Conservation (phyloP, 2,888 invertebrate species). For the Chydorus sphaericus region DNA sequence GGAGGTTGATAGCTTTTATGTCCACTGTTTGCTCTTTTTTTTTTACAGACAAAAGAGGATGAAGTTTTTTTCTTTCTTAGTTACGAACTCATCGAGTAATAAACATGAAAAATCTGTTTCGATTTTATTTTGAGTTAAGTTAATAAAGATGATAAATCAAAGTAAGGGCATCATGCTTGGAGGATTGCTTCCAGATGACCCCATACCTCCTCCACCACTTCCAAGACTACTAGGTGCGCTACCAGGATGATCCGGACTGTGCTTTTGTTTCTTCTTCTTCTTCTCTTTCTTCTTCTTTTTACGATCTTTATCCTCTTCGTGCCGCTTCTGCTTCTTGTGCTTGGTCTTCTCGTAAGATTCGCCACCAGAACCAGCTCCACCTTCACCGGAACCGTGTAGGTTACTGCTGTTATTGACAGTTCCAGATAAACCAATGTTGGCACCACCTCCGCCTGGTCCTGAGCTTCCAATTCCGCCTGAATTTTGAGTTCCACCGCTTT, state of each 20-base stretch:
- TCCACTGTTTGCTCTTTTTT: no score
- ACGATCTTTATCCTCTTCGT: constrained; percentile 83
- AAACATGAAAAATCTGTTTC: no score
- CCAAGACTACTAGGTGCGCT: constrained; percentile 22
- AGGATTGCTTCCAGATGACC: neutral
- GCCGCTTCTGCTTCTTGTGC: constrained; percentile 84
- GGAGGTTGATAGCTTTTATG: no score
- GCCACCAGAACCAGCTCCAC: constrained; percentile 26
- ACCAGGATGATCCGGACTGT: constrained; percentile 70
- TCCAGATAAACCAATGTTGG: no score
- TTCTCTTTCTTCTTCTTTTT: constrained; percentile 92
- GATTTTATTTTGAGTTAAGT: no score
- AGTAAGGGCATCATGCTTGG: neutral
- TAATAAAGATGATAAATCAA: neutral
- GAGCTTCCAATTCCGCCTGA: neutral
- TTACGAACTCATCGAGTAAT: no score
- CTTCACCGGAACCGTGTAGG: no score
- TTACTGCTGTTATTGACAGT: neutral
- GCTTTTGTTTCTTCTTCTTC: constrained; percentile 85
- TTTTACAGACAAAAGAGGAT: no score
- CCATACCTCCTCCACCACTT: neutral
- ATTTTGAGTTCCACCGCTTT: neutral
- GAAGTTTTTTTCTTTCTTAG: no score
- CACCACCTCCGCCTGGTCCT: constrained; percentile 14
- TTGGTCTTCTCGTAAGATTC: constrained; percentile 90